Conservation (phyloP, 2,797 vertebrate species). For the Syngnathus rostellatus region DNA sequence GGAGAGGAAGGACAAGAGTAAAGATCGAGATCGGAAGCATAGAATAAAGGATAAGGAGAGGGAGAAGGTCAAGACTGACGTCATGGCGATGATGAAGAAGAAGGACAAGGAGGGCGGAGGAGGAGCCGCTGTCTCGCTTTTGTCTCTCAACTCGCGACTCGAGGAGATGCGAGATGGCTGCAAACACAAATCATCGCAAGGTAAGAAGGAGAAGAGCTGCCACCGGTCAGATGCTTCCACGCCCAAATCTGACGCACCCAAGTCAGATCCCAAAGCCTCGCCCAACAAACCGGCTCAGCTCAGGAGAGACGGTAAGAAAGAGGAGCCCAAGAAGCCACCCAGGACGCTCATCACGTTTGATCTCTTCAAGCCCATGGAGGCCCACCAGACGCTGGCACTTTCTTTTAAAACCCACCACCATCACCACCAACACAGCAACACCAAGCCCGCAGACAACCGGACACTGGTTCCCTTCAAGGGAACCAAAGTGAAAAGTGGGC, state of each 20-base stretch:
- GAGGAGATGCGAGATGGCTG: conserved; percentile 58
- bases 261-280: conserved; percentile 33
- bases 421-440: conserved; percentile 68
- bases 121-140: not conserved
- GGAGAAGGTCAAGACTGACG: conserved; percentile 42
- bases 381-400: conserved; percentile 53
- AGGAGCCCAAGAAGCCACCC: conserved; percentile 68
- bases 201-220: conserved; percentile 62
- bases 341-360: conserved; percentile 68
- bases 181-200: conserved; percentile 58
- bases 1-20: conserved; percentile 44
- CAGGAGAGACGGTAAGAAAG: conserved; percentile 57
- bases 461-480: conserved; percentile 61
- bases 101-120: conserved; percentile 45
- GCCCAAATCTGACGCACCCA: conserved; percentile 15
- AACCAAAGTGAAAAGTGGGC: conserved; percentile 74
- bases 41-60: conserved; percentile 47
- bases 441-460: conserved; percentile 64
- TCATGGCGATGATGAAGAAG: conserved; percentile 32
- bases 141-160: conserved; percentile 21
- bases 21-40: conserved; percentile 52
- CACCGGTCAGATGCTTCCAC: conserved; percentile 34
- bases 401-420: conserved; percentile 67
- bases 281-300: conserved; percentile 15
- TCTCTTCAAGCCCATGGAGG: conserved; percentile 67